Conservation (phyloP, 2,888 invertebrate species). For the Meteorus cinctellus region DNA sequence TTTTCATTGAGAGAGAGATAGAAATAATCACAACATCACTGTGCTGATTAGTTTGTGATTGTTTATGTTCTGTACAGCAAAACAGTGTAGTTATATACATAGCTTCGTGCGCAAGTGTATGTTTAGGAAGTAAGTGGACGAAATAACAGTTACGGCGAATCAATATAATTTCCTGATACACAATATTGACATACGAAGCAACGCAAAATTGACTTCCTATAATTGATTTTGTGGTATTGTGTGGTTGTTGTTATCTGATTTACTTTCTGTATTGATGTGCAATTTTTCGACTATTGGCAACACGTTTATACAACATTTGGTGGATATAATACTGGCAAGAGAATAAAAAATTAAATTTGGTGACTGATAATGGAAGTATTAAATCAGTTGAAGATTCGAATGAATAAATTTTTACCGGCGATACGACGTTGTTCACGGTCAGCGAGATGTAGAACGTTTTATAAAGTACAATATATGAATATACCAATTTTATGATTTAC, state of each 20-base stretch:
- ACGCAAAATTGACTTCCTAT: conserved; percentile 5
- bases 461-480: too few relatives aligned
- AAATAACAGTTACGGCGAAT: conserved; percentile 7
- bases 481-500: too few relatives aligned
- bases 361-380: too few relatives aligned
- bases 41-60: conserved; percentile 52
- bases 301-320: too few relatives aligned
- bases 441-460: too few relatives aligned
- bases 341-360: too few relatives aligned
- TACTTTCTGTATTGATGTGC: background rate
- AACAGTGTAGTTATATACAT: too few relatives aligned
- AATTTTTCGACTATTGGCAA: conserved; percentile 2
- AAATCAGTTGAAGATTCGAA: too few relatives aligned
- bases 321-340: too few relatives aligned
- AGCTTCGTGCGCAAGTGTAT: too few relatives aligned
- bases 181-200: background rate
- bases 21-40: conserved; percentile 37
- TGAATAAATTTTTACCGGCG: too few relatives aligned
- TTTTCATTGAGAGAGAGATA: conserved; percentile 25
- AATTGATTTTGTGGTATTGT: conserved; percentile 20
- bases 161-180: background rate
- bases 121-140: background rate
- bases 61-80: background rate
- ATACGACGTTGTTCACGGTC: too few relatives aligned
- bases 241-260: conserved; percentile 14